Evolutionary conservation across 2,113 vertebrate genomes (phyloP), one percentile per base, ranked within the genome.

Genomic region (Rhagologus leucostigma): DNA sequence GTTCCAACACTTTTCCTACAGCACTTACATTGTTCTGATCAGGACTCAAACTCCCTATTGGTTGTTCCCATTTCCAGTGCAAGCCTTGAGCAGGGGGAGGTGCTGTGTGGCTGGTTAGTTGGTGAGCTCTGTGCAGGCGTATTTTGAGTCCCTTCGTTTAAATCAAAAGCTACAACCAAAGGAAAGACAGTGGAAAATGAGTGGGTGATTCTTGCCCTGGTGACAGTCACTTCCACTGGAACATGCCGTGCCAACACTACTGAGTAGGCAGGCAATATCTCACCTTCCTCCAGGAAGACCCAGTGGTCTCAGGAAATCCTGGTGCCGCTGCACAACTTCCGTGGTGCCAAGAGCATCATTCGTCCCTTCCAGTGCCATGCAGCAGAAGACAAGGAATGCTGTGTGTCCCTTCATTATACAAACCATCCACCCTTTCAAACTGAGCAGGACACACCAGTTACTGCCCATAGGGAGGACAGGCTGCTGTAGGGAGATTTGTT

Each of bases 211-310:
- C 69, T 18, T 57, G 29, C 9, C n/a, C n/a, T 52, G 19, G 17
- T n/a, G 27, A 35, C 59, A 39, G 27, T 64, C 20, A 1, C 37
- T 57, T 49, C 17, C 29, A 15, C 35, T 87, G 65, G 46, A 84
- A 77, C 0, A 0, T 49, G 35, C 41, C 33, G 19, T 1, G 3
- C 13, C 60, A 65, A 6, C 2, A 3, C 16, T 27, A 9, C 3
- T 1, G 30, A 13, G 35, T 7, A 18, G 53, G 50, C 39, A 80
- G 41, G 12, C 41, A 46, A 41, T 2, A 5, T 33, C 22, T 18
- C 21, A 63, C 16, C 30, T 86, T 42, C 5, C 53, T 80, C 11
- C 64, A 60, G 63, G 23, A 68, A 6, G 6, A 13, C 7, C 2
- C 19, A 49, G 8, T 29, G 22, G 3, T 33, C 18, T 63, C 67